phyloP scores from a whole-genome alignment of 2,888 invertebrate genomes.

The Tribolium freemani region DNA sequence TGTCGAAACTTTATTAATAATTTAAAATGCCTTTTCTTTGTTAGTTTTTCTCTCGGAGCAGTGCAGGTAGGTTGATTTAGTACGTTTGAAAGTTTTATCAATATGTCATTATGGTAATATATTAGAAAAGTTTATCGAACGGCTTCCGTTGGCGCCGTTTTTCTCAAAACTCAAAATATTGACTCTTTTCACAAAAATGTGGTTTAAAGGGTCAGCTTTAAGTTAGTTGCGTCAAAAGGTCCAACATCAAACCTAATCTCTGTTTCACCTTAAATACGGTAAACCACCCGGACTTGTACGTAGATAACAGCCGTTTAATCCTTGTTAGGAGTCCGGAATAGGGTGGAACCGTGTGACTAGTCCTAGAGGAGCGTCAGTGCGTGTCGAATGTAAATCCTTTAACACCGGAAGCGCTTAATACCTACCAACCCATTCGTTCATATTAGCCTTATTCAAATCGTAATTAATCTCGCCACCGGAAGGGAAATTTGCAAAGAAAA shows the following conservation, averaged over 20 bases:
- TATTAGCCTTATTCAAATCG: slow-evolving; percentile 38
- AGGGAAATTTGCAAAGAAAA: slow-evolving; percentile 10
- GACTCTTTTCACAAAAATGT: no score
- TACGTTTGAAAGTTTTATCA: slow-evolving; percentile 6
- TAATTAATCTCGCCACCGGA: slow-evolving; percentile 19
- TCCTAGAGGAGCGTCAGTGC: slow-evolving; percentile 34
- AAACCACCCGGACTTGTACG: slow-evolving; percentile 17
- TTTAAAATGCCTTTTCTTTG: neutral
- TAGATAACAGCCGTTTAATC: slow-evolving; percentile 36
- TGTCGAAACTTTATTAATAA: neutral
- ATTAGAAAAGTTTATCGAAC: slow-evolving; percentile 4
- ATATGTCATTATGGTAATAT: slow-evolving; percentile 14
- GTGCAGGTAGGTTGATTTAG: neutral
- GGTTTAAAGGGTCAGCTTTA: neutral
- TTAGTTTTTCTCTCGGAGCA: neutral
- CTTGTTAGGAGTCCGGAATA: slow-evolving; percentile 28
- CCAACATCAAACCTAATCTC: slow-evolving; percentile 13
- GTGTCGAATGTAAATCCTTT: slow-evolving; percentile 41
- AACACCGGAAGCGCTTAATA: slow-evolving; percentile 36
- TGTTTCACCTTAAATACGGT: slow-evolving; percentile 24
- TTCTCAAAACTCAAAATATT: neutral
- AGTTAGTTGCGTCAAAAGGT: slow-evolving; percentile 5
- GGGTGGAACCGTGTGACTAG: slow-evolving; percentile 39
- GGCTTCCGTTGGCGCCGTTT: neutral
- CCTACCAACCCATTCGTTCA: slow-evolving; percentile 35